Conservation (phyloP, 2,797 vertebrate genomes). For the Manis javanica region DNA sequence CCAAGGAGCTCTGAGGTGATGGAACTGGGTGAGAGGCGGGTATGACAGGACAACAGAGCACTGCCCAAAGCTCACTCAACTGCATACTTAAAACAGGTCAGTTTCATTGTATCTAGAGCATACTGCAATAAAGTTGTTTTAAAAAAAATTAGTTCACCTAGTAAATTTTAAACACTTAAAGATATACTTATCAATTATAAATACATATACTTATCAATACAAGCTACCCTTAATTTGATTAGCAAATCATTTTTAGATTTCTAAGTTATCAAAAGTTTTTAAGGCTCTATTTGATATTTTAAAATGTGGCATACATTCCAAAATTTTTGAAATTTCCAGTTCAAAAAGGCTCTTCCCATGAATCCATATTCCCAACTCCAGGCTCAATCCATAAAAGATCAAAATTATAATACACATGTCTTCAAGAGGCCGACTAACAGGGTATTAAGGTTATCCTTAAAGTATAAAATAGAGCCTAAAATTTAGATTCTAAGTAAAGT, state of each 20-base stretch:
- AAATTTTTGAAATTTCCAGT: conserved; percentile 1
- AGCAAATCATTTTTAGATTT: conserved; percentile 38
- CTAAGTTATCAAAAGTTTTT: background rate
- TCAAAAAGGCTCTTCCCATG: background rate
- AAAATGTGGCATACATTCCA: background rate
- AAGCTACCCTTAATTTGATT: background rate
- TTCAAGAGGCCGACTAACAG: background rate
- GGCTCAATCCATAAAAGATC: background rate
- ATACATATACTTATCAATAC: too few relatives aligned
- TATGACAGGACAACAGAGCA: background rate
- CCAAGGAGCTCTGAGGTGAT: background rate
- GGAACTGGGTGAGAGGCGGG: background rate
- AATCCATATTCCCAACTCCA: background rate
- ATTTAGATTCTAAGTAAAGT: background rate
- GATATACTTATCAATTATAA: background rate
- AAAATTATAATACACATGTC: background rate
- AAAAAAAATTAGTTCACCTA: background rate
- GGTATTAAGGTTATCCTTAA: background rate
- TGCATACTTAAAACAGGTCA: background rate
- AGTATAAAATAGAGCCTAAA: background rate
- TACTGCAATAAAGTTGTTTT: background rate
- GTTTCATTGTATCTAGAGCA: background rate
- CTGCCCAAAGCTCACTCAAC: background rate
- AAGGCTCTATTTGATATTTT: background rate
- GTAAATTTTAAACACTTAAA: background rate